Base-by-base conservation (phyloP, 2,797 vertebrate genomes). In the Eulemur rubriventer region DNA sequence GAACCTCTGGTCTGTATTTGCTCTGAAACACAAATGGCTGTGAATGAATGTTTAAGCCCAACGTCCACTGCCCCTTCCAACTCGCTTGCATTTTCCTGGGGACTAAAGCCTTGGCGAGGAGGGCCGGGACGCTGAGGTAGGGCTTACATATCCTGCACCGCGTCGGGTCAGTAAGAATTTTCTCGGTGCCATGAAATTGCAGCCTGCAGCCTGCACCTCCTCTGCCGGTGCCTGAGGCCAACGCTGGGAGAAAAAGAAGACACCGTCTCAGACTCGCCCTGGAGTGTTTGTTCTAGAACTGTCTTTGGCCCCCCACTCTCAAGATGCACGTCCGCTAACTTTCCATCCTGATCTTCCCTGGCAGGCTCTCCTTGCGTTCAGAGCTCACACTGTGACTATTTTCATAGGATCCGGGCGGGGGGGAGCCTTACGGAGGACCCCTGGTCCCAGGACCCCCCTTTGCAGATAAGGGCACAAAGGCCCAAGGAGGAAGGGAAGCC, bases 161-260 rank as follows among this genome's bases (percentile, higher is more conserved):
- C 2, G 0, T 46, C 10, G 2, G 22, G 1, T 35, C n/a, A 9
- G 3, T 28, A 46, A n/a, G 50, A 26, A 18, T 41, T n/a, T 13
- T 76, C 43, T 7, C 33, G 17, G 30, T 35, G 28, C 57, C n/a
- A 13, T 38, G 11, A 65, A 38, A 18, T 13, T 30, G 38, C 22
- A 59, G 43, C 48, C 13, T 1, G 2, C 0, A 0, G 10, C 41
- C 38, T 52, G 1, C 13, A 0, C 26, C 8, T 55, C 67, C 3
- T 41, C 17, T 4, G 11, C 59, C 18, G 18, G 1, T 1, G 65
- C 26, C 14, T 6, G 10, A 67, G 48, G 43, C 22, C 16, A 17
- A 17, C 4, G 18, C 70, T 7, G 48, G 48, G 57, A 20, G 43
- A 48, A 35, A 59, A 9, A 26, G 30, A 41, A 43, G 28, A n/a